A percentile compares a stretch with the other conserved stretches of the same genome.
These are phyloP conservation scores for Smutsia gigantea DNA, from an alignment of 2,797 vertebrate genomes.

Conservation along the genomic window DNA sequence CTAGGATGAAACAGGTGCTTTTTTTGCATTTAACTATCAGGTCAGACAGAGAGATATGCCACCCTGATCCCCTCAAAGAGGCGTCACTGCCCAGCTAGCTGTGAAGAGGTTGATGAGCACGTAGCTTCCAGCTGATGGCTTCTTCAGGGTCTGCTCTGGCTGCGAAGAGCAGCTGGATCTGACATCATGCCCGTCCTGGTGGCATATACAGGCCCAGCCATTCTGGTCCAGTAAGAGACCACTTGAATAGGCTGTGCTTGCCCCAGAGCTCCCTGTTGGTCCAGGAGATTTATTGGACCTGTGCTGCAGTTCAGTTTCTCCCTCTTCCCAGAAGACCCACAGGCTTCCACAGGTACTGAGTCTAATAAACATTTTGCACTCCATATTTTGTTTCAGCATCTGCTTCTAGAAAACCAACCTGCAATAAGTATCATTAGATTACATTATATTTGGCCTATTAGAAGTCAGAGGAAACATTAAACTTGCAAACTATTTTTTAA, in stretches of 20 bases:
- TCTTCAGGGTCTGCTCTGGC: not conserved
- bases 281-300: too few relatives aligned
- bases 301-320: too few relatives aligned
- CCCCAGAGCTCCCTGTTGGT: not conserved
- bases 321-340: not conserved
- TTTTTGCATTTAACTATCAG: not conserved
- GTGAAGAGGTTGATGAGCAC: too few relatives aligned
- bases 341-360: not conserved
- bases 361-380: not conserved
- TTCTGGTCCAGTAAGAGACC: not conserved
- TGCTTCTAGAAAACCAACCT: not conserved
- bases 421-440: not conserved
- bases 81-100: not conserved
- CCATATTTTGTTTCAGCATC: not conserved
- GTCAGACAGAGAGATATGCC: not conserved
- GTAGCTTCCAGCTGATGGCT: not conserved
- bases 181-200: too few relatives aligned
- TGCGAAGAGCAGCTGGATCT: not conserved
- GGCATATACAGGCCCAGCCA: not conserved
- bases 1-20: not conserved
- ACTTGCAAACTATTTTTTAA: not conserved
- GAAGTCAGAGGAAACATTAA: not conserved
- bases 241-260: not conserved
- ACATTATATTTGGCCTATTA: not conserved
- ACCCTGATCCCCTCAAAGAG: not conserved